Base-by-base conservation (phyloP, 2,888 invertebrate species). In the Drosophila recens region DNA sequence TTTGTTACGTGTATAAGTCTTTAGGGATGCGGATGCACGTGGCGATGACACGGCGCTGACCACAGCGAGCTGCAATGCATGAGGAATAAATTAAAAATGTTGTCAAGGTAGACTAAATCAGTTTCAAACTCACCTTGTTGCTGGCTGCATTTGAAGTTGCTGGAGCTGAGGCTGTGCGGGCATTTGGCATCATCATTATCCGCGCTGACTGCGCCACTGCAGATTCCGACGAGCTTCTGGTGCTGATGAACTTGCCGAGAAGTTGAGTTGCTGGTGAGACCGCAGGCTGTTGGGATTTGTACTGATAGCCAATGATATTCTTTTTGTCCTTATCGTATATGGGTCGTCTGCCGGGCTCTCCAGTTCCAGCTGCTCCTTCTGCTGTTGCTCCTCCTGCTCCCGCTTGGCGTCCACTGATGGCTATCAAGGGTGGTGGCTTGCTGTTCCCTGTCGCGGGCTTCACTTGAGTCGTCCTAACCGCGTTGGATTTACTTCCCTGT, bases 301-400 rank as follows among this genome's bases (percentile, higher is more conserved):
- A 65, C 51, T 79, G 73, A 49, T 74, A 87, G 3, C 87, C 82
- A 72, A 87, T 87, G 4, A 82, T 57, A 9, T 73, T 87, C 9
- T 27, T 83, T 13, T 20, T 57, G 1, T 52, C 27, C 15, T 17
- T 49, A 38, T 87, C 82, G 30, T 58, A 84, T 27, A 83, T 65
- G 15, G 87, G 75, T 2, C 45, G 51, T 9, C 59, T 52, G 4
- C 10, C 6, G 27, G 17, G 8, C n/a, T 30, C 2, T 10, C 51
- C 20, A 36, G 36, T 1, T 23, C 63, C 3, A n/a, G 36, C 6
- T 38, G 45, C 8, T 48, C 45, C 36, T 15, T 1, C 15, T 34
- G 27, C 27, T 20, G 3, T 6, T 33, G 4, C 5, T 11, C 9
- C 9, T 30, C 4, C 13, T 13, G 6, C 33, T 43, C 5, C 17